These are phyloP conservation scores for Erythrolamprus reginae DNA, from an alignment of 2,113 vertebrate species.

Conservation along the genomic window DNA sequence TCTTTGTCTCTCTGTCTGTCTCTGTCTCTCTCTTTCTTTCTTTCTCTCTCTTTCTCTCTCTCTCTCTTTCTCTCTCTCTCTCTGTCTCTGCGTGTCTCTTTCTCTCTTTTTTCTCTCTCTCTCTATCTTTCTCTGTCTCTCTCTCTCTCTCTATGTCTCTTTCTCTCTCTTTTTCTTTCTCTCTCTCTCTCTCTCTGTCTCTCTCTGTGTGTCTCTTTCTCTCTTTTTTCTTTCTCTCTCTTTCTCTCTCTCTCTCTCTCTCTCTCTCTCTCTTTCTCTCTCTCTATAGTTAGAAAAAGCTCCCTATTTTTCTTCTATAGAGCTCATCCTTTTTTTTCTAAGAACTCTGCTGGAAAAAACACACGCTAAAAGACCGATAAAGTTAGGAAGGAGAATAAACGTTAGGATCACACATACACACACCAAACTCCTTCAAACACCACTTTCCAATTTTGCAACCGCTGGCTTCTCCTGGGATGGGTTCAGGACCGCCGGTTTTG, in stretches of 20 bases:
- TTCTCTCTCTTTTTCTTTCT: neutral
- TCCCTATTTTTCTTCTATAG: neutral
- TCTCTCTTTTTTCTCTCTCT: too few species aligned
- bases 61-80: fast-evolving
- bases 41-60: neutral
- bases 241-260: too few species aligned
- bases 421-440: neutral
- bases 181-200: too few species aligned
- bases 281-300: neutral
- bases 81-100: too few species aligned
- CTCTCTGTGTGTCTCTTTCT: fast-evolving
- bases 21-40: fast-evolving
- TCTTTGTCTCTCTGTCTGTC: too few species aligned
- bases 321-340: neutral
- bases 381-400: neutral
- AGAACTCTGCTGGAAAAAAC: too few species aligned
- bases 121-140: too few species aligned
- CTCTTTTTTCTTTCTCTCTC: fast-evolving
- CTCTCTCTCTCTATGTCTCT: fast-evolving
- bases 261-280: neutral
- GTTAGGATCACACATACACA: too few species aligned
- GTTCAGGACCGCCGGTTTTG: neutral
- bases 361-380: neutral
- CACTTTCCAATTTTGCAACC: neutral
- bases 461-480: neutral